Conservation (phyloP, 2,888 invertebrate genomes). For the Odiellus spinosus region DNA sequence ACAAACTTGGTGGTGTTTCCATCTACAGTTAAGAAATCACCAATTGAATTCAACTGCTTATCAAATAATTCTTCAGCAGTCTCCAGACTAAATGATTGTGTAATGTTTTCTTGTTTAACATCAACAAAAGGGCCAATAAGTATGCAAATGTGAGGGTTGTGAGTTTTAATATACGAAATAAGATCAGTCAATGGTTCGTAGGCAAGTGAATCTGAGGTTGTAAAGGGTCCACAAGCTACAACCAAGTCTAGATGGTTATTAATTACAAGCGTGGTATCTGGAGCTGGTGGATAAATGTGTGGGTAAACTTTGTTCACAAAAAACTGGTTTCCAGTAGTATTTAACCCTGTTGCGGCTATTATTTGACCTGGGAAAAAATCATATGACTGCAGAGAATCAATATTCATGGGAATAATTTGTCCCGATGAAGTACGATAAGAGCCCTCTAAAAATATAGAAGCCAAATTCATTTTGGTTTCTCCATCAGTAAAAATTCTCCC, state of each 20-base stretch:
- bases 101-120: slow-evolving; percentile 27
- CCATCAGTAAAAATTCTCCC: slow-evolving; percentile 63
- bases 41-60: no score
- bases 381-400: slow-evolving; percentile 40
- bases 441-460: slow-evolving; percentile 53
- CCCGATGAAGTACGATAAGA: slow-evolving; percentile 31
- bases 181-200: slow-evolving; percentile 71
- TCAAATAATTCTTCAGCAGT: no score
- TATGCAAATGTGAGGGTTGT: slow-evolving; percentile 58
- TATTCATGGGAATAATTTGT: slow-evolving; percentile 33
- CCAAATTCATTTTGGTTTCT: slow-evolving; percentile 50
- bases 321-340: slow-evolving; percentile 50
- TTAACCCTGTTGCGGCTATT: slow-evolving; percentile 53
- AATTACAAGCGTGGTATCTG: no score
- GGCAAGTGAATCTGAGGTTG: slow-evolving; percentile 52
- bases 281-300: no score
- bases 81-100: slow-evolving; percentile 1
- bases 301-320: slow-evolving; percentile 46
- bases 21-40: no score
- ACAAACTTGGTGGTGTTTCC: slow-evolving; percentile 41
- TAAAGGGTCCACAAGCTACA: slow-evolving; percentile 68
- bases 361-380: slow-evolving; percentile 64
- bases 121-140: slow-evolving; percentile 74
- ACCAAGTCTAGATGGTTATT: slow-evolving; percentile 34
- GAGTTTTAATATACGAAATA: slow-evolving; percentile 44